A percentile compares a stretch with the other conserved stretches of the same genome.
phyloP scores from a whole-genome alignment of 2,888 invertebrate species.

The Hybos culiciformis region DNA sequence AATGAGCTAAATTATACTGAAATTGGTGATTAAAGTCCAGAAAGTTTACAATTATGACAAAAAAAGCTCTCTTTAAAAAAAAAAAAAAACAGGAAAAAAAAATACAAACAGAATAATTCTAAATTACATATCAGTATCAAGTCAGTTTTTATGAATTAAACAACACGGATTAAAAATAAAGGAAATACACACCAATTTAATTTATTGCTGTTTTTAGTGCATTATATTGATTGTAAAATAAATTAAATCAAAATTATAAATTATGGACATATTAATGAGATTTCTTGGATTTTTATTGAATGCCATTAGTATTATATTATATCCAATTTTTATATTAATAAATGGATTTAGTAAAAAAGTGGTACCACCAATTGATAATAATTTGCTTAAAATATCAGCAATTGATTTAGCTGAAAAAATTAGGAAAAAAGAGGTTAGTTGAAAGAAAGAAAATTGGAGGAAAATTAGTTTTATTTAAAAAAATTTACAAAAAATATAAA shows the following conservation, averaged over 20 bases:
- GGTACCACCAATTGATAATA: constrained; percentile 14
- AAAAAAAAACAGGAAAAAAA: neutral
- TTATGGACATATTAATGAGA: constrained; percentile 17
- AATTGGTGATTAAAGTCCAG: too few relatives aligned
- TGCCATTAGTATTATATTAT: constrained; percentile 13
- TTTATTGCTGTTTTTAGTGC: too few relatives aligned
- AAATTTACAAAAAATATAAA: too few relatives aligned
- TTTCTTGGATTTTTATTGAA: constrained; percentile 14
- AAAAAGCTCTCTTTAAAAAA: neutral
- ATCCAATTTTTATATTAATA: constrained; percentile 12
- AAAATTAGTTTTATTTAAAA: too few relatives aligned
- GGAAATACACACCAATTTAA: too few relatives aligned
- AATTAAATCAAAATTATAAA: neutral
- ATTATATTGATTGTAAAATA: too few relatives aligned
- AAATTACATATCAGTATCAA: neutral
- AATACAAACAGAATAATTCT: neutral
- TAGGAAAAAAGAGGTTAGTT: constrained; percentile 50
- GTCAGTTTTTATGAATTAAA: neutral
- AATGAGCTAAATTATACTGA: too few relatives aligned
- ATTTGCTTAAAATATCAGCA: constrained; percentile 28
- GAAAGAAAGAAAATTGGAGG: too few relatives aligned
- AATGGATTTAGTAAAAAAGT: constrained; percentile 10
- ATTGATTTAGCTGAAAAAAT: constrained; percentile 51
- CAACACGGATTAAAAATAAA: too few relatives aligned
- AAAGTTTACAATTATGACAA: too few relatives aligned